Base-by-base conservation (phyloP, 2,888 invertebrate species). In the Clivina fossor region DNA sequence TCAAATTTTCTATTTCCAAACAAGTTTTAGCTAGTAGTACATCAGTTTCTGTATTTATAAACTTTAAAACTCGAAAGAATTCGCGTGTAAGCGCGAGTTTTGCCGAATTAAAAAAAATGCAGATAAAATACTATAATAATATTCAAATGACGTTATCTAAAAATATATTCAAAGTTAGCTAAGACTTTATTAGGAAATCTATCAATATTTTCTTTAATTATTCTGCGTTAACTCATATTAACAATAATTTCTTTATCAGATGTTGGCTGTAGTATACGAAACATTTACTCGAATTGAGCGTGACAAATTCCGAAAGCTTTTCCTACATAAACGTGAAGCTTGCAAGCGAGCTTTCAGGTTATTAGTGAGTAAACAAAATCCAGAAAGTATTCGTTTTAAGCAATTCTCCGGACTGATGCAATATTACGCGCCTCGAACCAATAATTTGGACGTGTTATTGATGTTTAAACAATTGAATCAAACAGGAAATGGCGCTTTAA, bases 231-330 rank as follows among this genome's bases (percentile, higher is more conserved):
- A 26, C 26, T 7, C 26, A 26, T 26, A 26, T 13, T 35, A 48
- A 16, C n/a, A 33, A 24, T 26, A 7, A 57, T 15, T 20, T 26
- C 38, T 56, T 62, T 70, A 69, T 1, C 70, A 89, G 86, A 87
- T 93, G 85, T 77, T 93, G 64, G 93, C 93, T 56, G 92, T 93
- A 22, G 93, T 93, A 3, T 93, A 93, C 73, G 92, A 92, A 74
- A 87, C 90, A 1, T 93, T 93, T 71, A 90, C 90, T 0, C 83
- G 86, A 28, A 86, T 90, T 43, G 92, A 93, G 73, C 86, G 90
- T 37, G 87, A 88, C 64, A 93, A 93, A 72, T 88, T 92, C 63
- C 81, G 88, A 65, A 90, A 91, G 66, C 68, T 93, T 37, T 77
- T 90, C 59, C 76, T 92, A 59, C 93, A 93, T 73, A 83, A 91